Conservation (phyloP, 1,140 invertebrate species). For the Aporrectodea caliginosa region DNA sequence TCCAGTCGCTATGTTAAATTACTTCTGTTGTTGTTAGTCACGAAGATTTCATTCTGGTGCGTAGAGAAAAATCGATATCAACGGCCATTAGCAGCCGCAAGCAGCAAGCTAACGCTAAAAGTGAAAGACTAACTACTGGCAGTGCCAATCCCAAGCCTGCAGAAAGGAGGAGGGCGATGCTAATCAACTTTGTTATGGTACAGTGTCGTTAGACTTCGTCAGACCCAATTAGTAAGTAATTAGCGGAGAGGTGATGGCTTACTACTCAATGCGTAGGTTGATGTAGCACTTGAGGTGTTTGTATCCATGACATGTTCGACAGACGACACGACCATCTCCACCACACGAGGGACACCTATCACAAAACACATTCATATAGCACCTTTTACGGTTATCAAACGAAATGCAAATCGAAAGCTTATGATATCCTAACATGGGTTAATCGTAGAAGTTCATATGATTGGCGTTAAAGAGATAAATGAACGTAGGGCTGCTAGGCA, state of each 20-base stretch:
- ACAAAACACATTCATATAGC: no score
- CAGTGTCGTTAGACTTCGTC: neutral
- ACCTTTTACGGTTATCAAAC: no score
- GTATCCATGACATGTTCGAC: conserved; percentile 56
- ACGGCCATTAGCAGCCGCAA: neutral
- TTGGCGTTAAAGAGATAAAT: no score
- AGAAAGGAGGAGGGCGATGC: no score
- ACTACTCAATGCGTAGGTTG: conserved; percentile 59
- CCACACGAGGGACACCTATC: conserved; percentile 48
- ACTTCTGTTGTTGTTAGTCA: no score
- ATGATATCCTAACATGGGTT: no score
- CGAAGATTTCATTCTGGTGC: neutral
- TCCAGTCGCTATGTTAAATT: no score
- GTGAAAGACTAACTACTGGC: neutral
- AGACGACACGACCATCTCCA: conserved; percentile 57
- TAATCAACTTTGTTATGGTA: no score
- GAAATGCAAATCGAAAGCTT: no score
- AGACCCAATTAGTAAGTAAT: neutral
- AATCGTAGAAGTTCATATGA: no score
- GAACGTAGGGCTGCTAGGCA: no score
- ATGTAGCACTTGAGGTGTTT: conserved; percentile 60
- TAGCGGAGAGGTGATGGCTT: conserved; percentile 31
- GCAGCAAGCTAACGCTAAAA: neutral
- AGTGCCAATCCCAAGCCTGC: no score
- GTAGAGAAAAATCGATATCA: neutral